Percentiles rank a stretch among this genome's conserved stretches.
phyloP scores from a whole-genome alignment of 2,888 invertebrate genomes.

The Drosophila sordidapex region DNA sequence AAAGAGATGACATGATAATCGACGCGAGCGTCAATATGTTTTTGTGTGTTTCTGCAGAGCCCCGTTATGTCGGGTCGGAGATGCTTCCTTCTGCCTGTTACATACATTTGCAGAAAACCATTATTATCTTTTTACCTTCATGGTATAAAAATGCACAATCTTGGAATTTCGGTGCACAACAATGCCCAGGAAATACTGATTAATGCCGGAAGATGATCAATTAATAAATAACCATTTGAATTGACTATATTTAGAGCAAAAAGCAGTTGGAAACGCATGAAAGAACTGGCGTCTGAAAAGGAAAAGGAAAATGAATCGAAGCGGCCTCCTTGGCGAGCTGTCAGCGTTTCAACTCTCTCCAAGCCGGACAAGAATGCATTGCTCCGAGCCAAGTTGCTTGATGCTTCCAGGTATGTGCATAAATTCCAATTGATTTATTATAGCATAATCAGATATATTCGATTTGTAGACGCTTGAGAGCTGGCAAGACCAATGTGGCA shows the following conservation, averaged over 20 bases:
- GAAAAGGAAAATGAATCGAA: conserved; percentile 80
- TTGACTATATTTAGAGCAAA: conserved; percentile 64
- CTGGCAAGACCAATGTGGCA: conserved; percentile 78
- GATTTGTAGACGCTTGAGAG: conserved; percentile 77
- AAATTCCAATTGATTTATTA: no score
- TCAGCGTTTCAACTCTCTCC: conserved; percentile 82
- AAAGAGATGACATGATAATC: no score
- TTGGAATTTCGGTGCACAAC: neutral
- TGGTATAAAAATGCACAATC: neutral
- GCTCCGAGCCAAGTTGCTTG: conserved; percentile 83
- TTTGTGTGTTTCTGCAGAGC: no score
- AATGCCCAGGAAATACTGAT: neutral
- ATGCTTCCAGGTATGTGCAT: conserved; percentile 82
- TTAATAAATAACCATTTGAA: neutral
- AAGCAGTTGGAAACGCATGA: conserved; percentile 83
- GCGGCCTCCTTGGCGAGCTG: conserved; percentile 84
- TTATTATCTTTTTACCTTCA: no score
- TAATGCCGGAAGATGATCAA: neutral
- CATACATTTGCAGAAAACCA: no score
- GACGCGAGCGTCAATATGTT: no score
- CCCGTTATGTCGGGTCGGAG: no score
- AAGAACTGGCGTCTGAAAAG: conserved; percentile 74
- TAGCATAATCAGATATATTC: neutral
- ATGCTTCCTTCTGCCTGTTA: no score
- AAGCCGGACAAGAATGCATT: conserved; percentile 84